A percentile compares a stretch with the other conserved stretches of the same genome.
These are phyloP conservation scores for Heterohyrax brucei DNA, from an alignment of 2,797 vertebrate genomes.

Conservation along the genomic window DNA sequence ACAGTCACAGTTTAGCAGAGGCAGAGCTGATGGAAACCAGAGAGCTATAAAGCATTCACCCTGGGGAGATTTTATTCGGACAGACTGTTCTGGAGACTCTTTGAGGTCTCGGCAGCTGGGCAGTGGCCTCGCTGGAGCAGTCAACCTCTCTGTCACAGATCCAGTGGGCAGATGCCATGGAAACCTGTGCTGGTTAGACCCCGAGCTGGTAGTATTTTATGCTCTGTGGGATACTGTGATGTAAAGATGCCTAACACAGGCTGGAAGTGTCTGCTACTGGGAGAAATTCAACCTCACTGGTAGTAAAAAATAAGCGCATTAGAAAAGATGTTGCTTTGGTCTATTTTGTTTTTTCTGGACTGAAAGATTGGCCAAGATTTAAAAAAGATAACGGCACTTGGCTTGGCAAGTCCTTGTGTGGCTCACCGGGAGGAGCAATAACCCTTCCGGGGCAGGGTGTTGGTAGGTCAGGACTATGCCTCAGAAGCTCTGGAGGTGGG, in stretches of 20 bases:
- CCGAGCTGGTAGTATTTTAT: not conserved
- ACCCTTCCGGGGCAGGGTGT: not conserved
- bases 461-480: not conserved
- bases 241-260: no score
- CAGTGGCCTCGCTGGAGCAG: no score
- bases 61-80: not conserved
- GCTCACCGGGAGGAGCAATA: no score
- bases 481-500: not conserved
- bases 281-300: not conserved
- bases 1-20: not conserved
- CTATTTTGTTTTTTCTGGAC: not conserved
- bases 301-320: not conserved
- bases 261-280: not conserved
- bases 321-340: not conserved
- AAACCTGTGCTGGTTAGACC: not conserved
- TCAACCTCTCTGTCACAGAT: not conserved
- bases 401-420: not conserved
- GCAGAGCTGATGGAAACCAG: not conserved
- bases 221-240: not conserved
- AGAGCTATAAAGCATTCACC: not conserved
- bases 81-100: not conserved
- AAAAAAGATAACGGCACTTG: not conserved
- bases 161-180: not conserved
- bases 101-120: not conserved
- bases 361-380: not conserved